A percentile compares a stretch with the other conserved stretches of the same genome.
Conservation (phyloP, 2,888 invertebrate genomes). For the Synergus itoensis region DNA sequence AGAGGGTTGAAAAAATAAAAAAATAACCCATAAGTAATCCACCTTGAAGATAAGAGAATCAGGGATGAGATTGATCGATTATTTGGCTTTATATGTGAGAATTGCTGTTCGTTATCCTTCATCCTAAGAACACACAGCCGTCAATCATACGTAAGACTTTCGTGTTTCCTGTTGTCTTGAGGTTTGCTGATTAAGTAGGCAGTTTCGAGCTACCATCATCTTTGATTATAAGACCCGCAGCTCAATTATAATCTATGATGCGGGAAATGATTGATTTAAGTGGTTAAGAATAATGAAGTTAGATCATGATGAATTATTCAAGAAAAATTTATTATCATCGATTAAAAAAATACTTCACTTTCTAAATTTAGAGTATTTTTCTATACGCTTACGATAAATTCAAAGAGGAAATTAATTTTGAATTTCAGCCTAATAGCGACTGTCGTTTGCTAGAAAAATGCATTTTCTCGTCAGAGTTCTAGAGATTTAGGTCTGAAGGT, state of each 20-base stretch:
- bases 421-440: background rate
- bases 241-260: background rate
- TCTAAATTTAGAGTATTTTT: too few relatives aligned
- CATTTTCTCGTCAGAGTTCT: background rate
- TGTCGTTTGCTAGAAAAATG: background rate
- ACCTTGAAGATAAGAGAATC: background rate
- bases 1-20: background rate
- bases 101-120: slow-evolving; percentile 7
- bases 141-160: slow-evolving; percentile 28
- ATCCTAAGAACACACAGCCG: slow-evolving; percentile 9
- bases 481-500: background rate
- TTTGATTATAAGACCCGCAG: slow-evolving; percentile 3
- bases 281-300: background rate
- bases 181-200: slow-evolving; percentile 25
- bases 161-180: slow-evolving; percentile 25
- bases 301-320: background rate
- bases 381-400: background rate
- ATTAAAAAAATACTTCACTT: too few relatives aligned
- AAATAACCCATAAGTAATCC: background rate
- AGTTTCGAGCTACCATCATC: slow-evolving; percentile 16
- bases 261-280: slow-evolving; percentile 5
- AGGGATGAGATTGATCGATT: background rate
- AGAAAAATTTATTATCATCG: background rate
- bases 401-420: background rate
- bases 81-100: background rate